Conservation (phyloP, 2,888 invertebrate genomes). For the Pterostichus niger region DNA sequence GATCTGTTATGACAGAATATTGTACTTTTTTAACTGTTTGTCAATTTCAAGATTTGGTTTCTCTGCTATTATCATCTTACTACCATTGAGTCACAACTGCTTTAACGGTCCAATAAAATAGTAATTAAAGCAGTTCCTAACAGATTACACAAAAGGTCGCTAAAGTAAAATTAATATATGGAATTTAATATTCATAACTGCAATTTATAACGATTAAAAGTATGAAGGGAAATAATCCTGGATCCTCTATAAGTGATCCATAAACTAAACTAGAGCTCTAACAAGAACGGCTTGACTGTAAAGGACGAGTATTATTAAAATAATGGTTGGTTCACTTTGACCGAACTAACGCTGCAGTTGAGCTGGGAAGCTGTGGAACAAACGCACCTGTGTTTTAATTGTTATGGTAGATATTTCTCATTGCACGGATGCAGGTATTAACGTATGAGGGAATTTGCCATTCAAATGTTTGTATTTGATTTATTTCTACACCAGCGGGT, state of each 20-base stretch:
- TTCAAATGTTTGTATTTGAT: no score
- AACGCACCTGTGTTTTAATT: slow-evolving; percentile 3
- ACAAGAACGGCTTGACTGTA: background rate
- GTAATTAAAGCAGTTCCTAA: background rate
- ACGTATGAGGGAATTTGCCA: no score
- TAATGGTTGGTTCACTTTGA: background rate
- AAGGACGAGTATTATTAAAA: slow-evolving; percentile 46
- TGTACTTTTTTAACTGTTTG: no score
- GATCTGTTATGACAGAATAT: no score
- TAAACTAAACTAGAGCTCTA: slow-evolving; percentile 32
- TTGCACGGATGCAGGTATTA: no score
- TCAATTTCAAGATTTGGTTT: no score
- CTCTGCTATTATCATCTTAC: no score
- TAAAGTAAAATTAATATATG: slow-evolving; percentile 18
- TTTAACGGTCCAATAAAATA: background rate
- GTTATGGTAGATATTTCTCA: background rate
- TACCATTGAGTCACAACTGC: no score
- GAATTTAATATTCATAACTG: slow-evolving; percentile 51
- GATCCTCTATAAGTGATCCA: slow-evolving; percentile 41
- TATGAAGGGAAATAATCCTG: slow-evolving; percentile 41
- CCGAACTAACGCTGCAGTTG: background rate
- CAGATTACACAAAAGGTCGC: slow-evolving; percentile 14
- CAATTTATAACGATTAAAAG: slow-evolving; percentile 52
- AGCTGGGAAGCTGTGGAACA: background rate
- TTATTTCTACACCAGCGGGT: no score